A percentile compares a stretch with the other conserved stretches of the same genome.
Evolutionary conservation across 2,888 invertebrate species (phyloP).

Genomic region (Luffia ferchaultella): DNA sequence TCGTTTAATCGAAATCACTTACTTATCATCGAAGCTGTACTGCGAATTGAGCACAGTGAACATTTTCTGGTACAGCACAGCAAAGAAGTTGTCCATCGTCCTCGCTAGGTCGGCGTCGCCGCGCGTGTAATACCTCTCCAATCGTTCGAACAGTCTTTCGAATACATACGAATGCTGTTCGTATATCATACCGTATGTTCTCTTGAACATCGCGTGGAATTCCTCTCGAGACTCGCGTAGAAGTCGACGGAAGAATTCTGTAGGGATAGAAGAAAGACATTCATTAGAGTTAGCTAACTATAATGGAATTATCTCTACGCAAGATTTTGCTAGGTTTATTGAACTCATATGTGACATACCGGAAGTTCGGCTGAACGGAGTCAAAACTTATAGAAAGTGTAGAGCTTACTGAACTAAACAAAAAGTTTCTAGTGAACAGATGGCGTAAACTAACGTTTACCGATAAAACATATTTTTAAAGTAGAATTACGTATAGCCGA

Average conservation of each 20-base stretch:
- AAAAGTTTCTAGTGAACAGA: too few relatives aligned
- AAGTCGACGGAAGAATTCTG: slow-evolving; percentile 90
- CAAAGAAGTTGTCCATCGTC: slow-evolving; percentile 93
- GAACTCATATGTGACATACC: too few relatives aligned
- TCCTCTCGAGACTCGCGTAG: slow-evolving; percentile 83
- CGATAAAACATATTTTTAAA: too few relatives aligned
- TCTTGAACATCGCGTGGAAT: slow-evolving; percentile 95
- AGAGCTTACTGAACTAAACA: too few relatives aligned
- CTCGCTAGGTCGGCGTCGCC: slow-evolving; percentile 86
- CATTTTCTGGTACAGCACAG: slow-evolving; percentile 93
- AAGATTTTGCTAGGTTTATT: too few relatives aligned
- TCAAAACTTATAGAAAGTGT: too few relatives aligned
- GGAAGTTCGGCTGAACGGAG: too few relatives aligned
- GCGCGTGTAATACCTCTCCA: slow-evolving; percentile 88
- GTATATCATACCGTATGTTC: slow-evolving; percentile 94
- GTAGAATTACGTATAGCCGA: too few relatives aligned
- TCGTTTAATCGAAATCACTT: too few relatives aligned
- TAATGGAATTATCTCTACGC: too few relatives aligned
- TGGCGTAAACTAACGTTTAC: too few relatives aligned
- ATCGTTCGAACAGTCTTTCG: slow-evolving; percentile 86
- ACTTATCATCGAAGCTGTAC: slow-evolving; percentile 88
- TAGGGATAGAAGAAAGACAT: slow-evolving; percentile 26
- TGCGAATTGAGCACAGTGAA: slow-evolving; percentile 94
- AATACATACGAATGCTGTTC: slow-evolving; percentile 94
- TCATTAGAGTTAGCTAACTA: neutral